These are phyloP conservation scores for Chrysolina oricalcia DNA, from an alignment of 2,888 invertebrate species.

Conservation along the genomic window DNA sequence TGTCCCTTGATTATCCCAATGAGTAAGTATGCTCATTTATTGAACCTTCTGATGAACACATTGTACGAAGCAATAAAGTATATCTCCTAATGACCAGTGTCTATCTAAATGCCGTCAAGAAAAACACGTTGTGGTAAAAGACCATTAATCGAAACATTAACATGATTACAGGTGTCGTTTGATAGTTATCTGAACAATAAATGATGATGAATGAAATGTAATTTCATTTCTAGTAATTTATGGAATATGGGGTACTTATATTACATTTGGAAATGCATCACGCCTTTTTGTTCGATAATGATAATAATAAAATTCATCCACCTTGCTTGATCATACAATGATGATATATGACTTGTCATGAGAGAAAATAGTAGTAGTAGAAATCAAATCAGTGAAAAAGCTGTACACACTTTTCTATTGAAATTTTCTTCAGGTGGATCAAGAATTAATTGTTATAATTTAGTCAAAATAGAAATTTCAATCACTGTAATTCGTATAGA, in stretches of 20 bases:
- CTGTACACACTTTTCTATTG: too few relatives aligned
- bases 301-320: too few relatives aligned
- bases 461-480: too few relatives aligned
- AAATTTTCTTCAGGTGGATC: too few relatives aligned
- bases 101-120: slow-evolving; percentile 15
- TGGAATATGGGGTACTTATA: background rate
- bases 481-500: too few relatives aligned
- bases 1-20: background rate
- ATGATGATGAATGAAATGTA: slow-evolving; percentile 19
- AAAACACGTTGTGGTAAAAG: slow-evolving; percentile 15
- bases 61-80: slow-evolving; percentile 21
- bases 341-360: too few relatives aligned
- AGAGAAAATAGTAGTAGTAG: too few relatives aligned
- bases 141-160: slow-evolving; percentile 17
- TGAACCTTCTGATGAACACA: background rate
- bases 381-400: too few relatives aligned
- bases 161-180: slow-evolving; percentile 14
- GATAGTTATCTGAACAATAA: slow-evolving; percentile 10
- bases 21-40: background rate
- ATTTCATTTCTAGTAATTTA: slow-evolving; percentile 19
- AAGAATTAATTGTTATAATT: too few relatives aligned
- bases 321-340: too few relatives aligned
- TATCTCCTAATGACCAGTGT: slow-evolving; percentile 14
- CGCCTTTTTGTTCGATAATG: too few relatives aligned
- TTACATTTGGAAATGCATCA: too few relatives aligned